A percentile compares a stretch with the other conserved stretches of the same genome.
phyloP scores from a whole-genome alignment of 2,797 vertebrate genomes.

The Prionace glauca region DNA sequence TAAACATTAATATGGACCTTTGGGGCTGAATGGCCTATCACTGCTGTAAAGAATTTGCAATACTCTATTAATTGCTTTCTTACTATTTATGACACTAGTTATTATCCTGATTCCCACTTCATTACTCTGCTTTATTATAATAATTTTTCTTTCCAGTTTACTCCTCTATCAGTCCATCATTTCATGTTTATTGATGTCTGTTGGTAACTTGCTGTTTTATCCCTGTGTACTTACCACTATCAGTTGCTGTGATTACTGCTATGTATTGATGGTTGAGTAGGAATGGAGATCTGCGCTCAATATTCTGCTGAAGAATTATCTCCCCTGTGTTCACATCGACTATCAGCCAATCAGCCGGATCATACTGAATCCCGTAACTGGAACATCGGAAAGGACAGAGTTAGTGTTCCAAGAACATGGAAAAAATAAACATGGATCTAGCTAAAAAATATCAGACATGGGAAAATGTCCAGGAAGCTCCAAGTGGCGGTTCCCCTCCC shows the following conservation, averaged over 20 bases:
- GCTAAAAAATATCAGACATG: too few species aligned
- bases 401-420: not conserved
- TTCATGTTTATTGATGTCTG: not conserved
- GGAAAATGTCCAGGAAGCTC: too few species aligned
- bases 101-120: not conserved
- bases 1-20: not conserved
- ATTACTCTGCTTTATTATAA: not conserved
- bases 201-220: not conserved
- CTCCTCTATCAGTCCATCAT: not conserved
- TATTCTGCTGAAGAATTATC: constrained; percentile 61
- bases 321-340: constrained; percentile 65
- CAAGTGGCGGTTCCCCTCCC: too few species aligned
- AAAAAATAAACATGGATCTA: not conserved
- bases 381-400: constrained; percentile 32
- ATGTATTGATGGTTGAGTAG: constrained; percentile 72
- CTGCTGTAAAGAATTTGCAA: too few species aligned
- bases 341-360: constrained; percentile 77
- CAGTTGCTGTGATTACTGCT: constrained; percentile 67
- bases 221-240: constrained; percentile 62
- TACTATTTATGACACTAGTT: too few species aligned
- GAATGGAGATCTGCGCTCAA: constrained; percentile 69
- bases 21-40: too few species aligned
- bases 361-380: constrained; percentile 74
- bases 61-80: not conserved
- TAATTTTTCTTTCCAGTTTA: not conserved